Conservation (phyloP, 2,113 vertebrate species). For the Brachyhypopomus occidentalis region DNA sequence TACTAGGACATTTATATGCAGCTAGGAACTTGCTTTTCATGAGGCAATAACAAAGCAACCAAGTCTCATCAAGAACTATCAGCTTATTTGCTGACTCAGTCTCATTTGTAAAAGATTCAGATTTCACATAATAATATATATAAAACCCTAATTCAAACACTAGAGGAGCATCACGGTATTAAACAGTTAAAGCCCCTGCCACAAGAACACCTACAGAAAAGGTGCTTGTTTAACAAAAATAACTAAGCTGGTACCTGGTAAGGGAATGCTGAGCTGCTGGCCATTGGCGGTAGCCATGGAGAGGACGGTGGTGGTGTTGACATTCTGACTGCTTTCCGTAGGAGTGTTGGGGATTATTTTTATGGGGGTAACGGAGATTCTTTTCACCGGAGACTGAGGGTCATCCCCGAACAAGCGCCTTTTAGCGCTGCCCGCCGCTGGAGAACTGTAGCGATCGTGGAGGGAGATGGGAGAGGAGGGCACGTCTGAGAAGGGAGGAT, state of each 20-base stretch:
- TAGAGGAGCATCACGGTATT: too few species aligned
- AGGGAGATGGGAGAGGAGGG: conserved; percentile 84
- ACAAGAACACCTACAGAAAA: neutral
- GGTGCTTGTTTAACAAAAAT: too few species aligned
- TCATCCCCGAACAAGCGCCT: conserved; percentile 95
- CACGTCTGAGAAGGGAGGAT: conserved; percentile 70
- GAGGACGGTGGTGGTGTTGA: conserved; percentile 78
- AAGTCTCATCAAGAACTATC: too few species aligned
- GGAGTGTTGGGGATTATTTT: conserved; percentile 67
- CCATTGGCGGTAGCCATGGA: conserved; percentile 76
- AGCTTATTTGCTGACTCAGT: too few species aligned
- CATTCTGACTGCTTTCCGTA: conserved; percentile 64
- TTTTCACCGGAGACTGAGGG: conserved; percentile 68
- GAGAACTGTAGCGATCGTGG: conserved; percentile 94
- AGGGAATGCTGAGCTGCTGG: conserved; percentile 81
- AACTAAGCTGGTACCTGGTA: conserved; percentile 83
- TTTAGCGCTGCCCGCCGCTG: conserved; percentile 91
- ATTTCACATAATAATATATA: too few species aligned
- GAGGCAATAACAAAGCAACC: too few species aligned
- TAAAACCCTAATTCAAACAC: too few species aligned
- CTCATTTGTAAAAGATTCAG: too few species aligned
- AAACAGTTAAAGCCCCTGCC: too few species aligned
- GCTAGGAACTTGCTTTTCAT: too few species aligned
- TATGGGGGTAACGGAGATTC: conserved; percentile 67
- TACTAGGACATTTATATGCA: too few species aligned